Evolutionary conservation across 2,797 vertebrate species (phyloP), one percentile per base, ranked within the genome.

Genomic region (Lindbergichthys nudifrons): DNA sequence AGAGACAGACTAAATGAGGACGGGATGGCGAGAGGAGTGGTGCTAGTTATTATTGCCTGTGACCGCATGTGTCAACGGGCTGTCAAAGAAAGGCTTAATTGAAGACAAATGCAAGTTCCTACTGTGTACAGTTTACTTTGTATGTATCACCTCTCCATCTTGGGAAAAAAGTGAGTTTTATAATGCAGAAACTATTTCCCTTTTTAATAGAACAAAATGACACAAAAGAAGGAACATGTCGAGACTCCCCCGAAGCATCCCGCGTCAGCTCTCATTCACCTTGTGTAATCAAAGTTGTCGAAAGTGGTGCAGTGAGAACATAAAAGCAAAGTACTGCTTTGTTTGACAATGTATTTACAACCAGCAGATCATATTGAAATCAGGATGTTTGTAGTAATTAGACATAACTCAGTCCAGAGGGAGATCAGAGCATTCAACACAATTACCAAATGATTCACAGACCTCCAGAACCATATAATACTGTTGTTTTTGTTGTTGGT

Each of bases 331-430:
- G 30, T 41, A 81, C 51, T 19, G 72, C 67, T 80, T 78, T 91
- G 85, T 87, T 88, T 85, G 79, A 88, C 77, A 88, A 66, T 14
- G 2, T 46, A 26, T 69, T 80, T 46, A 53, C 61, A 78, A 80
- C 51, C 59, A 66, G 56, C 60, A 41, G 65, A 74, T 88, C 71
- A 15, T 42, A 64, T 26, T 71, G 56, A 81, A 68, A 88, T 51
- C 77, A 69, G 73, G 75, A 80, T 88, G 85, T 86, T 83, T 85
- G 73, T 56, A 62, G 73, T 79, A 71, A 81, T 78, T 42, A 42
- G 56, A 74, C 75, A 69, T 81, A 83, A 88, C 65, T 84, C 69
- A 58, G 60, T 71, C 79, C 83, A 87, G 79, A 87, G 65, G 66
- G 73, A 75, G 75, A 72, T 74, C 81, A 73, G 70, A 72, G 54